phyloP scores from a whole-genome alignment of 2,797 vertebrate species.

The Triplophysa bombifrons region DNA sequence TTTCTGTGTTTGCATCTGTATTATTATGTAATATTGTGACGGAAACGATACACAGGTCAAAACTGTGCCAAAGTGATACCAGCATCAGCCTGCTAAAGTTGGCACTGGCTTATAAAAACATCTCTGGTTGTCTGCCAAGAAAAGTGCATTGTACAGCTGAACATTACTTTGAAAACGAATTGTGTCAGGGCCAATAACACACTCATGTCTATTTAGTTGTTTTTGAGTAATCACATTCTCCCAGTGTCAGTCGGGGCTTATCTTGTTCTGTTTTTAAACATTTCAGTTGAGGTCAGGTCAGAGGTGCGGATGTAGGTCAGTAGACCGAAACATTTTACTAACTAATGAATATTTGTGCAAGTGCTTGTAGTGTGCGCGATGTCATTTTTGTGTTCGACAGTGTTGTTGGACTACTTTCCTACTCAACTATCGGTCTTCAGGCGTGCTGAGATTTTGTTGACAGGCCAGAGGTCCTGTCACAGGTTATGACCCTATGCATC shows the following conservation, averaged over 20 bases:
- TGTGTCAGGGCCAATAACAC: neutral
- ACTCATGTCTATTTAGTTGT: neutral
- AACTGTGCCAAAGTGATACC: neutral
- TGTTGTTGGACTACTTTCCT: too few species aligned
- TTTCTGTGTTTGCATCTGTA: neutral
- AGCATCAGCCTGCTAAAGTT: neutral
- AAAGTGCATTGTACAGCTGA: neutral
- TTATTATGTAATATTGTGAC: too few species aligned
- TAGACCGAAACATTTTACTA: too few species aligned
- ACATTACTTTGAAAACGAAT: neutral
- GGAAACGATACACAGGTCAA: too few species aligned
- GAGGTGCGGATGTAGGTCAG: neutral
- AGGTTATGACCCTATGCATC: neutral
- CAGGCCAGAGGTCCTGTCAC: neutral
- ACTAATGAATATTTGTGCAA: too few species aligned
- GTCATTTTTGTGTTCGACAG: too few species aligned
- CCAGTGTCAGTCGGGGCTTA: neutral
- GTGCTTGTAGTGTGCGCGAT: too few species aligned
- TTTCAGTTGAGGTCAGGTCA: slow-evolving; percentile 5
- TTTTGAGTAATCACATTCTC: neutral
- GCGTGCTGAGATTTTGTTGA: neutral
- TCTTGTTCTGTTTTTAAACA: neutral
- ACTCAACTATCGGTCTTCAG: too few species aligned
- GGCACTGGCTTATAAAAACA: neutral
- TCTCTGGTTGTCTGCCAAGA: neutral